Percentiles rank a stretch among this genome's conserved stretches.
Conservation (phyloP, 1,140 invertebrate species). For the Hyphantria cunea region DNA sequence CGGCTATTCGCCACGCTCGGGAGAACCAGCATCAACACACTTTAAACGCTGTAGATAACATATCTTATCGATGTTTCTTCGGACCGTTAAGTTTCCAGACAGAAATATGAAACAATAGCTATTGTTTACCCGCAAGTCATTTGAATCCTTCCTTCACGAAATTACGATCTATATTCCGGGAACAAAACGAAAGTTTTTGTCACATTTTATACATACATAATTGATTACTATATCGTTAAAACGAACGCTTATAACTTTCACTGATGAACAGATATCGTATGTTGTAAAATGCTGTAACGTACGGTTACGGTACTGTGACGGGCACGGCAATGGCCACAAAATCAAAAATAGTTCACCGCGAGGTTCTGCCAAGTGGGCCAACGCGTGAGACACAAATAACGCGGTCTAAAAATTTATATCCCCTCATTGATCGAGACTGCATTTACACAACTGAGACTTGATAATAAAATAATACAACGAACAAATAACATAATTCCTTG, state of each 20-base stretch:
- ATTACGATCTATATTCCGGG: conserved; percentile 7
- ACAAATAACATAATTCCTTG: no score
- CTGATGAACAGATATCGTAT: conserved; percentile 26
- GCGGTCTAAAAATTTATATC: conserved; percentile 42
- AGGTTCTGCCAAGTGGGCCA: conserved; percentile 59
- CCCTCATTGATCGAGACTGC: conserved; percentile 36
- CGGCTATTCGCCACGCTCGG: conserved; percentile 7
- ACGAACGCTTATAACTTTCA: conserved; percentile 32
- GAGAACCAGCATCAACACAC: conserved; percentile 15
- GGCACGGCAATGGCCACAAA: conserved; percentile 59
- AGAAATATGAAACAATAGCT: conserved; percentile 49
- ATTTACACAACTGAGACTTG: conserved; percentile 26
- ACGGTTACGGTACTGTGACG: no score
- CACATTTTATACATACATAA: conserved; percentile 22
- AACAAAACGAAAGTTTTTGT: conserved; percentile 34
- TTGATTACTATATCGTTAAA: conserved; percentile 34
- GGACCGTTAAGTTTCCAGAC: conserved; percentile 49
- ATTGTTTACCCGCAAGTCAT: conserved; percentile 46
- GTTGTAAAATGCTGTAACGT: conserved; percentile 9
- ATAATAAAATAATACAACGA: no score
- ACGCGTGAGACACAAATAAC: conserved; percentile 49
- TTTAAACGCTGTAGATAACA: conserved; percentile 41
- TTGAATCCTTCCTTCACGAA: conserved; percentile 18
- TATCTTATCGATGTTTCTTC: conserved; percentile 56
- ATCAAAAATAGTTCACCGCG: conserved; percentile 57